These are phyloP conservation scores for Drosophila lutescens DNA, from an alignment of 2,888 invertebrate species.

Conservation along the genomic window DNA sequence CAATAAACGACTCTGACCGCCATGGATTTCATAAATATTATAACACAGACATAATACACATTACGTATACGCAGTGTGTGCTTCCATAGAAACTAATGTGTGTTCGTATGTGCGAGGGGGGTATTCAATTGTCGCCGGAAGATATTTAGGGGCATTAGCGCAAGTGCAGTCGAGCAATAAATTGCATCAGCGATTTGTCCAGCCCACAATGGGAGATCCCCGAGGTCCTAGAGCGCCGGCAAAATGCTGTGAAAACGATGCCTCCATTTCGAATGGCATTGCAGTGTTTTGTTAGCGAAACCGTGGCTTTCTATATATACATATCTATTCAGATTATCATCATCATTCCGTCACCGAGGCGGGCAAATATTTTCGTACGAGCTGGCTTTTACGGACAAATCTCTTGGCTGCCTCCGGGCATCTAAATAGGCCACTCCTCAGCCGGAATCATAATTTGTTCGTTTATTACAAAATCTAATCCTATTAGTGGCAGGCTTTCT, in stretches of 20 bases:
- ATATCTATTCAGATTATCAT: constrained; percentile 29
- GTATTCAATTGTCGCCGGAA: constrained; percentile 42
- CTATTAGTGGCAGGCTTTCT: constrained; percentile 29
- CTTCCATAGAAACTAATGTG: constrained; percentile 25
- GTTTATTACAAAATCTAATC: constrained; percentile 32
- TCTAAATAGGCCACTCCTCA: constrained; percentile 9
- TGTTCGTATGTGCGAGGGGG: not conserved
- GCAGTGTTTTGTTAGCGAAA: constrained; percentile 1
- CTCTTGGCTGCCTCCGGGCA: not conserved
- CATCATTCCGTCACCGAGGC: constrained; percentile 1
- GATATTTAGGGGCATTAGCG: constrained; percentile 43
- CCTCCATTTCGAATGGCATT: not conserved
- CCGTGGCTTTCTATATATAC: not conserved
- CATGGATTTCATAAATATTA: constrained; percentile 29
- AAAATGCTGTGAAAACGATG: not conserved
- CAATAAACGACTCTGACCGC: constrained; percentile 28
- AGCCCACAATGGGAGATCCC: constrained; percentile 1
- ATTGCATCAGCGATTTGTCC: constrained; percentile 47
- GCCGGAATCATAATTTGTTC: constrained; percentile 20
- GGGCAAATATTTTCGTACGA: constrained; percentile 11
- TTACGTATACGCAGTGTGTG: constrained; percentile 45
- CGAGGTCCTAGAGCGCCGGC: not conserved
- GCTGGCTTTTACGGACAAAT: constrained; percentile 12
- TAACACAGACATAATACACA: constrained; percentile 19
- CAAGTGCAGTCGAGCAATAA: constrained; percentile 53